Base-by-base conservation (phyloP, 2,797 vertebrate species). In the Sarcophilus harrisii region DNA sequence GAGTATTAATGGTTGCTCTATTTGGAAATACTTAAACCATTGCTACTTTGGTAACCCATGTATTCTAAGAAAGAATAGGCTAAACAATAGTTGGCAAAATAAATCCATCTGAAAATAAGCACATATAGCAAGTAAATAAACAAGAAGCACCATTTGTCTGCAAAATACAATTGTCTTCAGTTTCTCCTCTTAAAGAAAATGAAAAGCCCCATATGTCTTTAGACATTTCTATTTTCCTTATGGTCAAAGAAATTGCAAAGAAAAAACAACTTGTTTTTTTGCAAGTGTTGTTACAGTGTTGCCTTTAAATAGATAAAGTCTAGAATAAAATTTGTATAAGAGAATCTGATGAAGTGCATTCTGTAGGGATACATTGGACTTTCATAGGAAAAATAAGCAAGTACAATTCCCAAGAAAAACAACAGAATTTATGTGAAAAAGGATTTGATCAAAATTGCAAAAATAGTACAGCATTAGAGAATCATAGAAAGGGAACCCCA, bases 31-130 rank as follows among this genome's bases (percentile, higher is more conserved):
- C 62, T 87, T 95, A 96, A 92, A 95, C 91, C 89, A 24, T 66
- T 97, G 94, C 94, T 96, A 49, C 96, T 96, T 96, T 90, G 58
- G 96, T 93, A 91, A 24, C n/a, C 58, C 91, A 90, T 91, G 12
- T n/a, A 4, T 91, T 97, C 97, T 94, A 95, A 94, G 62, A 96
- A 90, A 29, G 90, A 91, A 81, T 89, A 29, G 32, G 57, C 11
- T 38, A 58, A 92, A 27, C 30, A 73, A 54, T 89, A 92, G 59
- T 57, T 96, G 93, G 73, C 94, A 95, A 92, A 0, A 0, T 16
- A 93, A 92, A 38, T 87, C 49, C 30, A 0, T 6, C 2, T 45
- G 66, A 94, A 28, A 92, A 60, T 55, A 94, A 87, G 57, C 12
- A 92, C 96, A 60, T 91, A 94, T 59, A 13, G 45, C 93, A 91